phyloP scores from a whole-genome alignment of 1,140 invertebrate genomes.

The Asbolus verrucosus region DNA sequence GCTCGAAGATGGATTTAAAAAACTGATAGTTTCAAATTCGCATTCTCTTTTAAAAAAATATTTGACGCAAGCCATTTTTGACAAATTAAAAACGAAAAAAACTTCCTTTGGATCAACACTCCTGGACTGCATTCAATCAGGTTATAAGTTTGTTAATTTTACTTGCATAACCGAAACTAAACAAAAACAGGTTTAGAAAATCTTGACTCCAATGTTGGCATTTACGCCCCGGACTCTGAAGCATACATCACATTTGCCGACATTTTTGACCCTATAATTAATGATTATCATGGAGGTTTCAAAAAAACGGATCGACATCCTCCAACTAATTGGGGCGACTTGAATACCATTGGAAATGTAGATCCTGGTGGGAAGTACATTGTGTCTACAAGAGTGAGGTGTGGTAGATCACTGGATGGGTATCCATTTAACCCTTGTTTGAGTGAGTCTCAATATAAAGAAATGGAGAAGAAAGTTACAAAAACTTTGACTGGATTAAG shows the following conservation, averaged over 20 bases:
- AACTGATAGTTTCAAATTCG: slow-evolving; percentile 71
- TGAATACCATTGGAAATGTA: slow-evolving; percentile 75
- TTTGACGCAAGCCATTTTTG: slow-evolving; percentile 73
- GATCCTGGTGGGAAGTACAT: slow-evolving; percentile 79
- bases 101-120: slow-evolving; percentile 72
- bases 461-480: slow-evolving; percentile 68
- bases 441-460: slow-evolving; percentile 74
- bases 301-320: slow-evolving; percentile 75
- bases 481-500: slow-evolving; percentile 39
- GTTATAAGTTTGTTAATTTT: slow-evolving; percentile 47
- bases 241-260: slow-evolving; percentile 76
- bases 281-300: slow-evolving; percentile 79
- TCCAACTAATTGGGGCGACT: slow-evolving; percentile 76
- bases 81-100: slow-evolving; percentile 73
- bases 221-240: slow-evolving; percentile 81
- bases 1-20: slow-evolving; percentile 72
- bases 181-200: slow-evolving; percentile 70
- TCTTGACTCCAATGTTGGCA: slow-evolving; percentile 73
- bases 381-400: slow-evolving; percentile 80
- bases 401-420: slow-evolving; percentile 76
- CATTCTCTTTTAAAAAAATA: slow-evolving; percentile 81
- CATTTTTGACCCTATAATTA: slow-evolving; percentile 83
- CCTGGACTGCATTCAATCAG: slow-evolving; percentile 76
- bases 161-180: background rate
- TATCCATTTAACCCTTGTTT: slow-evolving; percentile 84